phyloP scores from a whole-genome alignment of 2,888 invertebrate genomes.

The Oligia latruncula region DNA sequence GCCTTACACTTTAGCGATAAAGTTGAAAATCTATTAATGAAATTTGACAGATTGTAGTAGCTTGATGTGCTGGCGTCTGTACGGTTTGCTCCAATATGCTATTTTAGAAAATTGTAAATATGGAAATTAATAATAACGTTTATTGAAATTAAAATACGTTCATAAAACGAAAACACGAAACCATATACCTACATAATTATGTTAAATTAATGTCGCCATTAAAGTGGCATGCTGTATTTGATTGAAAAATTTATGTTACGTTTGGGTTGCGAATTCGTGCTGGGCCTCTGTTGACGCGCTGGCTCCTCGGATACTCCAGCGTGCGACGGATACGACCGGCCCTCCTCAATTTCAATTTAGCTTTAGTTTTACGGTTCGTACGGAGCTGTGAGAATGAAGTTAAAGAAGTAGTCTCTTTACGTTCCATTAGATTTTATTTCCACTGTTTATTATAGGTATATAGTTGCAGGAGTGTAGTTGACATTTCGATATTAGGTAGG shows the following conservation, averaged over 20 bases:
- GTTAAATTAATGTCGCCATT: not conserved
- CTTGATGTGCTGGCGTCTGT: too few relatives aligned
- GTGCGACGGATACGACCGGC: conserved; percentile 10
- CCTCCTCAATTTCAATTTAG: conserved; percentile 53
- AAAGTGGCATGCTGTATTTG: not conserved
- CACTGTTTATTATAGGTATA: conserved; percentile 1
- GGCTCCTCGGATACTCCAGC: not conserved
- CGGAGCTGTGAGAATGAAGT: conserved; percentile 27
- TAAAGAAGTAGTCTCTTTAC: conserved; percentile 40
- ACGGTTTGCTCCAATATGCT: not conserved
- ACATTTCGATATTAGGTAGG: too few relatives aligned
- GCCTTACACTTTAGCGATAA: too few relatives aligned
- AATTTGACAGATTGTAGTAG: too few relatives aligned
- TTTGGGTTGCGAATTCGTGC: not conserved
- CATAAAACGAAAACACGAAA: not conserved
- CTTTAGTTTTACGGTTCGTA: conserved; percentile 37
- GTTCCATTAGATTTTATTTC: conserved; percentile 39
- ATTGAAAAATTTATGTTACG: not conserved
- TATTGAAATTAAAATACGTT: not conserved
- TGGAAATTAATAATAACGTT: not conserved
- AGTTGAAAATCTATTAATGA: too few relatives aligned
- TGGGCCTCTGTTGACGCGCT: not conserved
- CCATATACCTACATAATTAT: not conserved
- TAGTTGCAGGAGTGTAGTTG: not conserved
- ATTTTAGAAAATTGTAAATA: too few relatives aligned